Conservation (phyloP, 2,113 vertebrate genomes). For the Thamnophis sirtalis region DNA sequence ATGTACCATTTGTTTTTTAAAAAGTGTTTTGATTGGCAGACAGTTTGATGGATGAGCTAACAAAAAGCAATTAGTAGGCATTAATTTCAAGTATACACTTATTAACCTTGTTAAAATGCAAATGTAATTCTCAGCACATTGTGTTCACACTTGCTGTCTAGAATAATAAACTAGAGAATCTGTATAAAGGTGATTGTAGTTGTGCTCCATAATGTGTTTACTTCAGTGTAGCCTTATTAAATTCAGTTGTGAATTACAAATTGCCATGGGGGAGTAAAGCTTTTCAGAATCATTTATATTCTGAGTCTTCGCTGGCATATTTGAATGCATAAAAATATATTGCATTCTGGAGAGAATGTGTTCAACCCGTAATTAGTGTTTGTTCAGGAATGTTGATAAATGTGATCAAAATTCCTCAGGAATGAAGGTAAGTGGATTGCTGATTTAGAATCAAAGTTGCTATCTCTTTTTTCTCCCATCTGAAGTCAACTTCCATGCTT, state of each 20-base stretch:
- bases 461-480: not conserved
- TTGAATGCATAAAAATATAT: slow-evolving; percentile 1
- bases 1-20: not conserved
- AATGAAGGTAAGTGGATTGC: not conserved
- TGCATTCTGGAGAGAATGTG: not conserved
- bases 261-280: not conserved
- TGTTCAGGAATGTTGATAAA: not conserved
- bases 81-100: slow-evolving; percentile 14
- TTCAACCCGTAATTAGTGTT: slow-evolving; percentile 8
- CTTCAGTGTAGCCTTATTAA: not conserved
- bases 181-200: not conserved
- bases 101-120: slow-evolving; percentile 33
- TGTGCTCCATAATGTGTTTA: not conserved
- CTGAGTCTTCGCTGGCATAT: not conserved
- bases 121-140: slow-evolving; percentile 37
- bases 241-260: not conserved
- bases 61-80: slow-evolving; percentile 18
- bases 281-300: not conserved
- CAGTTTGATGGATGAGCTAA: slow-evolving; percentile 12
- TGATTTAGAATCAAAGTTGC: not conserved
- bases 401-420: not conserved
- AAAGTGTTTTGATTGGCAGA: slow-evolving; percentile 18
- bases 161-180: slow-evolving; percentile 6
- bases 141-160: not conserved
- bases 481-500: not conserved